Percentiles rank a stretch among this genome's conserved stretches.
Evolutionary conservation across 2,888 invertebrate species (phyloP).

Genomic region (Amblyjoppa proteus): DNA sequence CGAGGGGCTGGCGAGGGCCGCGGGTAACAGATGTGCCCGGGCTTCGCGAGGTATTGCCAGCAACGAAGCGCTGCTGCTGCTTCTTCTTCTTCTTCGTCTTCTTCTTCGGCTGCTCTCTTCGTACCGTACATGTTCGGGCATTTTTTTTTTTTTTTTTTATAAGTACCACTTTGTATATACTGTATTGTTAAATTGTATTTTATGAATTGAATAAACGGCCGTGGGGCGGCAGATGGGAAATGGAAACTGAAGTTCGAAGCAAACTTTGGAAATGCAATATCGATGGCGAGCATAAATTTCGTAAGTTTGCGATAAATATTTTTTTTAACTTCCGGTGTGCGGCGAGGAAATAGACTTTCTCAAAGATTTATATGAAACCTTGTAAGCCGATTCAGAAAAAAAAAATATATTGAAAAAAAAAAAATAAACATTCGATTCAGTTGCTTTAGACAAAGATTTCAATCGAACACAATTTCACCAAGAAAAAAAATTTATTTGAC

Average conservation of each 20-base stretch:
- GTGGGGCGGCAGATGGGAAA: not conserved
- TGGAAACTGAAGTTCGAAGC: constrained; percentile 7
- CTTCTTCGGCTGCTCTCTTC: not conserved
- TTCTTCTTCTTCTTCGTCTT: not conserved
- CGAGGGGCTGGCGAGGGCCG: constrained; percentile 42
- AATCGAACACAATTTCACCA: too few species aligned
- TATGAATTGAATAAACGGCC: not conserved
- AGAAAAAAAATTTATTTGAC: too few species aligned
- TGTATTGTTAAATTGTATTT: not conserved
- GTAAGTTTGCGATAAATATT: not conserved
- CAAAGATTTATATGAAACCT: not conserved
- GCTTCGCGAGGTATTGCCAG: constrained; percentile 39
- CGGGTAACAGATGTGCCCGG: constrained; percentile 63
- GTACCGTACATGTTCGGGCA: not conserved
- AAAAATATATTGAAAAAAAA: not conserved
- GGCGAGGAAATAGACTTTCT: too few species aligned
- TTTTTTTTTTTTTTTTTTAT: not conserved
- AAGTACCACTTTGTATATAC: not conserved
- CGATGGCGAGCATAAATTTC: not conserved
- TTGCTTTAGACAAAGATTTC: too few species aligned
- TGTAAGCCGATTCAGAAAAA: not conserved
- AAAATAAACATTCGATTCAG: constrained; percentile 17
- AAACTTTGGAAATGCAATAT: not conserved
- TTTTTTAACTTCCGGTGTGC: not conserved
- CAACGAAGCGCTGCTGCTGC: constrained; percentile 30